Conservation (phyloP, 1,140 invertebrate species). For the Potamilus streckersoni region DNA sequence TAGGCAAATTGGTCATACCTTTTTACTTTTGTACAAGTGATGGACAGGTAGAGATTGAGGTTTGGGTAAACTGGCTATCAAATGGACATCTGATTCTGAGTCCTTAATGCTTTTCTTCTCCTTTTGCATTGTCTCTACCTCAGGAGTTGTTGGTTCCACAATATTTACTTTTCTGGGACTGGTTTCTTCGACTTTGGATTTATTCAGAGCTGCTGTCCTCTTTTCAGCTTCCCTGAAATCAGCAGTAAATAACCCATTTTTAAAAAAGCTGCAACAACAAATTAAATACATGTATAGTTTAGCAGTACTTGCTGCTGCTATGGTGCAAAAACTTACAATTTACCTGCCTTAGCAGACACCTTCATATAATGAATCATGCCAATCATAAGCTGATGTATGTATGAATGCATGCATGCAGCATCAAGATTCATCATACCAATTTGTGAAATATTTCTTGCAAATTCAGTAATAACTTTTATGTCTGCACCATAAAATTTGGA, state of each 20-base stretch:
- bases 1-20: conserved; percentile 26
- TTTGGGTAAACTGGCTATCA: conserved; percentile 57
- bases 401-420: too few relatives aligned
- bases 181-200: conserved; percentile 39
- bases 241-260: neutral
- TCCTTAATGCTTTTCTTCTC: conserved; percentile 39
- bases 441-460: too few relatives aligned
- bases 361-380: too few relatives aligned
- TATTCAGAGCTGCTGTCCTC: conserved; percentile 41
- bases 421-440: too few relatives aligned
- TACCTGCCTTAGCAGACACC: too few relatives aligned
- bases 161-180: too few relatives aligned
- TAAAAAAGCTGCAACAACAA: neutral
- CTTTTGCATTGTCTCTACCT: conserved; percentile 25
- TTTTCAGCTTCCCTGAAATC: conserved; percentile 53
- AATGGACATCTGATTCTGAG: conserved; percentile 39
- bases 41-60: conserved; percentile 55
- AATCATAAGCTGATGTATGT: too few relatives aligned
- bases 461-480: too few relatives aligned
- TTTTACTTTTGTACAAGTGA: conserved; percentile 56
- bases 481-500: too few relatives aligned
- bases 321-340: too few relatives aligned
- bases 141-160: conserved; percentile 10
- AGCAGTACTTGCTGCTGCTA: too few relatives aligned
- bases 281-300: neutral